Base-by-base conservation (phyloP, 2,113 vertebrate genomes). In the Ageneiosus marmoratus region DNA sequence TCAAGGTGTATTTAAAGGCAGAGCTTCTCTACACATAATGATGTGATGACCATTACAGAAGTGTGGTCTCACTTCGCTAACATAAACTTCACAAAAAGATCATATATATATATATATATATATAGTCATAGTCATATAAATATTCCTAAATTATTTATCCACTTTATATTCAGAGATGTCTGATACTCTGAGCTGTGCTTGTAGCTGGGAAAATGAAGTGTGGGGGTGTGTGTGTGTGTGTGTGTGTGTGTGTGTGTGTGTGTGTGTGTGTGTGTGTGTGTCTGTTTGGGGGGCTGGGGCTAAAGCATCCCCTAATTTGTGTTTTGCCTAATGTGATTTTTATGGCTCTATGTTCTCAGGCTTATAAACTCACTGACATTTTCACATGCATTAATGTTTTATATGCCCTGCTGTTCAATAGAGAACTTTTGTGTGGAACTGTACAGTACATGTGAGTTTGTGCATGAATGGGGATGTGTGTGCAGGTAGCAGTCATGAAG, bases 61-160 rank as follows among this genome's bases (percentile, higher is more conserved):
- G 37, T n/a, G 67, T 67, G 44, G 63, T 77, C 37, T 58, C 79
- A 82, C 32, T 34, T 77, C 20, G 56, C 62, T 15, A 48, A 34
- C 41, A 79, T 51, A 48, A 63, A 56, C 51, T 15, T 41, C 37
- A 41, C 5, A 50, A 12, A 50, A 53, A 72, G 53, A 55, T 76
- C 10, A 58, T 60, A 67, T 58, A 67, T 83, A 58, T 80, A 27
- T 74, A 37, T 76, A 12, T 50, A n/a, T n/a, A n/a, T n/a, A n/a
- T n/a, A n/a, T n/a, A n/a, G n/a, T n/a, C n/a, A n/a, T n/a, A n/a
- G n/a, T n/a, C n/a, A n/a, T n/a, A n/a, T n/a, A n/a, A n/a, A n/a
- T 51, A 32, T 48, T 77, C 13, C 80, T 86, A 24, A 83, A 86
- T 83, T 80, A 83, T 76, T 83, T 27, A 80, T 56, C 27, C 56